Percentiles rank a stretch among this genome's conserved stretches.
Evolutionary conservation across 1,140 invertebrate species (phyloP).

Genomic region (Andricus grossulariae): DNA sequence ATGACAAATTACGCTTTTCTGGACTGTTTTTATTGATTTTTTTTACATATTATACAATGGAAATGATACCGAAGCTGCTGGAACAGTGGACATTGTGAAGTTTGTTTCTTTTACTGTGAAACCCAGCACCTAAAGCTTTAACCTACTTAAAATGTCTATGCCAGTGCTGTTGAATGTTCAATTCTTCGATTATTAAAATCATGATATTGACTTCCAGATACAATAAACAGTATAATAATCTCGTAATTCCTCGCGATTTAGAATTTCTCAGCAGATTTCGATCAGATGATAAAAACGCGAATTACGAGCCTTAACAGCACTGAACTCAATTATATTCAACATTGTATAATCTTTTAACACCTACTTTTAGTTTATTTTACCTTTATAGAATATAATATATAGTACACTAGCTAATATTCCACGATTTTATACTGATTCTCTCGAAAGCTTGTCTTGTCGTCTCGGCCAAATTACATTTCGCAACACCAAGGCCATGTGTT

Average conservation of each 20-base stretch:
- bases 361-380: slow-evolving; percentile 64
- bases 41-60: slow-evolving; percentile 76
- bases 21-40: slow-evolving; percentile 66
- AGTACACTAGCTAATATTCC: slow-evolving; percentile 74
- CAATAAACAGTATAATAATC: slow-evolving; percentile 24
- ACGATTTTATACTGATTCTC: slow-evolving; percentile 62
- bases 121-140: slow-evolving; percentile 59
- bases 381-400: slow-evolving; percentile 68
- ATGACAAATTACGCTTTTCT: slow-evolving; percentile 47
- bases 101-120: slow-evolving; percentile 42
- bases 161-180: slow-evolving; percentile 12
- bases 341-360: slow-evolving; percentile 64
- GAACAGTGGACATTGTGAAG: slow-evolving; percentile 61
- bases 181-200: not conserved
- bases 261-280: not conserved
- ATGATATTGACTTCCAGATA: slow-evolving; percentile 1
- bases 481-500: slow-evolving; percentile 53
- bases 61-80: slow-evolving; percentile 72
- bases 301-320: not conserved
- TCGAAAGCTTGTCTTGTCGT: slow-evolving; percentile 59
- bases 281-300: not conserved
- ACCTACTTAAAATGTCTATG: slow-evolving; percentile 52
- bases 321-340: slow-evolving; percentile 51
- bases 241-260: not conserved
- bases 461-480: slow-evolving; percentile 12